Evolutionary conservation across 2,888 invertebrate genomes (phyloP).

Genomic region (Patella ulyssiponensis): DNA sequence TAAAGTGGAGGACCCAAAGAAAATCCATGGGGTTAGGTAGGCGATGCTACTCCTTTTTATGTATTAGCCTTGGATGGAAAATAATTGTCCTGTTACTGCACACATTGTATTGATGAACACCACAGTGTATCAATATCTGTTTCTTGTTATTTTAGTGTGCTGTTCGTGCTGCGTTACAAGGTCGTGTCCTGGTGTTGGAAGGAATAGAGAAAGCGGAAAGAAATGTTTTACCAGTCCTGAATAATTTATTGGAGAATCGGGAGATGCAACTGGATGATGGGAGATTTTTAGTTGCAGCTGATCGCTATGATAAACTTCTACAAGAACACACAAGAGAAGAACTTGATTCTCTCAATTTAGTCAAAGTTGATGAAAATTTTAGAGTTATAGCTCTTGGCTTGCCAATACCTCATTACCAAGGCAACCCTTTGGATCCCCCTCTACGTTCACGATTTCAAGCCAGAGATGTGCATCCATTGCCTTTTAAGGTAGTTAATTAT

Average conservation of each 20-base stretch:
- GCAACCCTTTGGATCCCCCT: conserved; percentile 96
- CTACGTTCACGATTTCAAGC: conserved; percentile 95
- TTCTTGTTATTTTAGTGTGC: conserved; percentile 81
- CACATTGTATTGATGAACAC: neutral
- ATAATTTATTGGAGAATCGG: conserved; percentile 95
- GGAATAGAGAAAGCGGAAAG: conserved; percentile 98
- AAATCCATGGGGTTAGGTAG: neutral
- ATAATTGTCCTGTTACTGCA: neutral
- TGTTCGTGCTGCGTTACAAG: conserved; percentile 90
- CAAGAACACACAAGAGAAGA: conserved; percentile 86
- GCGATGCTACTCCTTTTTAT: neutral
- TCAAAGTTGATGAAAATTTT: conserved; percentile 92
- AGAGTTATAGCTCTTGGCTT: conserved; percentile 75
- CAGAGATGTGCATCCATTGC: conserved; percentile 79
- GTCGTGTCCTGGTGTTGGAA: conserved; percentile 90
- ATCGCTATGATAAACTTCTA: conserved; percentile 89
- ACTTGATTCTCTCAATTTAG: conserved; percentile 88
- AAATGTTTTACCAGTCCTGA: conserved; percentile 95
- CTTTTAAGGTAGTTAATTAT: conserved; percentile 74
- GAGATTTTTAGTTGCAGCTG: conserved; percentile 89
- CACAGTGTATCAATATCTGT: neutral
- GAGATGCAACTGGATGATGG: conserved; percentile 99
- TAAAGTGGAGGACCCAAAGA: no score
- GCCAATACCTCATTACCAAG: conserved; percentile 74
- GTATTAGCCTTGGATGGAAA: no score